Evolutionary conservation across 2,888 invertebrate species (phyloP).

Genomic region (Anarsia innoxiella): DNA sequence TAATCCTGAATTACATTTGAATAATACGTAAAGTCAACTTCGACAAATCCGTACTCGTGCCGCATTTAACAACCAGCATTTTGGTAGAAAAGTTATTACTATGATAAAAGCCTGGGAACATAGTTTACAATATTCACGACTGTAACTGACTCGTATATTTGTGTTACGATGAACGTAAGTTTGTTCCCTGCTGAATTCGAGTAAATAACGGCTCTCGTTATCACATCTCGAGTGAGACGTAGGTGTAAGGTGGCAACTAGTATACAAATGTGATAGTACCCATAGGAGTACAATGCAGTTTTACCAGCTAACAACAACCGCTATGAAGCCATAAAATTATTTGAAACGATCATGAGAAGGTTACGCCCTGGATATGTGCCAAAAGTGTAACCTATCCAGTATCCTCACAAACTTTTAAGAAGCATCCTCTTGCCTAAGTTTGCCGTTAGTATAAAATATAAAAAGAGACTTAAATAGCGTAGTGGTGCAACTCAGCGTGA

Average conservation of each 20-base stretch:
- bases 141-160: slow-evolving; percentile 30
- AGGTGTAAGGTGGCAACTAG: too few relatives aligned
- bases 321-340: slow-evolving; percentile 55
- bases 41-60: slow-evolving; percentile 28
- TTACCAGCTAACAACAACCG: too few relatives aligned
- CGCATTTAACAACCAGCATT: slow-evolving; percentile 17
- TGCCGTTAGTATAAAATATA: slow-evolving; percentile 45
- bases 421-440: slow-evolving; percentile 44
- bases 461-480: slow-evolving; percentile 31
- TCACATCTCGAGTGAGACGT: too few relatives aligned
- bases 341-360: slow-evolving; percentile 41
- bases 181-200: slow-evolving; percentile 19
- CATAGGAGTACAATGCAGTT: too few relatives aligned
- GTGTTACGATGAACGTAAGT: slow-evolving; percentile 30
- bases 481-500: slow-evolving; percentile 25
- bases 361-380: slow-evolving; percentile 39
- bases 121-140: slow-evolving; percentile 26
- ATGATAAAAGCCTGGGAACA: slow-evolving; percentile 15
- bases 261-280: too few relatives aligned
- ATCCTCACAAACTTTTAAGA: slow-evolving; percentile 45
- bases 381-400: slow-evolving; percentile 40
- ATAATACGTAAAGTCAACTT: slow-evolving; percentile 35
- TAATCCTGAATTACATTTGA: slow-evolving; percentile 32
- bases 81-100: slow-evolving; percentile 21
- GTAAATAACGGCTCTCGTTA: slow-evolving; percentile 12